Conservation (phyloP, 2,113 vertebrate genomes). For the Perca flavescens region DNA sequence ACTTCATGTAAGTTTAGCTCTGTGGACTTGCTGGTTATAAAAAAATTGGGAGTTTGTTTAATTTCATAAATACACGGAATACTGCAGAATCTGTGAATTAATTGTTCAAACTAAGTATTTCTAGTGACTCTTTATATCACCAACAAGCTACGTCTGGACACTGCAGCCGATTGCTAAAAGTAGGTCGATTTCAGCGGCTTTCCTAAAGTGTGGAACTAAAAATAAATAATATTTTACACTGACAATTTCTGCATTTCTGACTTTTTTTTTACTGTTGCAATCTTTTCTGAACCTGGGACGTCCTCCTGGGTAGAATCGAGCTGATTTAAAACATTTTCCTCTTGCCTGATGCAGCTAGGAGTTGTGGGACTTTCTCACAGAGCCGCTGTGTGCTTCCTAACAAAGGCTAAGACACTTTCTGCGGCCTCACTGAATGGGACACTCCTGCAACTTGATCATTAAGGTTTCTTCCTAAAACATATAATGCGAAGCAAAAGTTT, state of each 20-base stretch:
- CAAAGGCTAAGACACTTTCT: background rate
- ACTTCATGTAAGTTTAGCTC: background rate
- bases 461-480: background rate
- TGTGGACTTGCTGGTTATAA: background rate
- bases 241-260: background rate
- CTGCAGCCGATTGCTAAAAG: background rate
- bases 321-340: background rate
- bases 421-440: too few relatives aligned
- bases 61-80: background rate
- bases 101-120: background rate
- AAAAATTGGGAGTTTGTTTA: too few relatives aligned
- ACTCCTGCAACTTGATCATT: background rate
- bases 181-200: background rate
- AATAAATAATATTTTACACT: background rate
- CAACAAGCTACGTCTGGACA: background rate
- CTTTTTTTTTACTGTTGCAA: background rate
- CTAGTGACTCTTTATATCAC: background rate
- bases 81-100: too few relatives aligned
- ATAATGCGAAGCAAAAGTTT: background rate
- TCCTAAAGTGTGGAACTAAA: background rate
- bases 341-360: background rate
- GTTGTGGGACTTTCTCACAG: background rate
- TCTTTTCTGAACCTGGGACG: background rate
- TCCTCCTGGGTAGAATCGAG: background rate
- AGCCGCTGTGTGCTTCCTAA: constrained; percentile 1